Evolutionary conservation across 1,140 invertebrate species (phyloP).

Genomic region (Ladona fulva): DNA sequence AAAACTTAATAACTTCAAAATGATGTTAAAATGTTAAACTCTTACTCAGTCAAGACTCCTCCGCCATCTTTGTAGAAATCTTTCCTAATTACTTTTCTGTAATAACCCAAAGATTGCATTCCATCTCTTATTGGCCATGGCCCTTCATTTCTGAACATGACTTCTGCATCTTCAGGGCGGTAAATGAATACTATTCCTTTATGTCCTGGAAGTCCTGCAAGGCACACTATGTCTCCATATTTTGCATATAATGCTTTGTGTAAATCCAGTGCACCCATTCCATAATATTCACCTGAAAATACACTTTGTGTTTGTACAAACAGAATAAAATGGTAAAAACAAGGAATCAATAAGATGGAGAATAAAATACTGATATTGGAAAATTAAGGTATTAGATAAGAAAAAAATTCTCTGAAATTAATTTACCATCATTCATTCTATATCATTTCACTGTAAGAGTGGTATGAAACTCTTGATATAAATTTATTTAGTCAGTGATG

Average conservation of each 20-base stretch:
- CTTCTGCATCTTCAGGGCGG: slow-evolving; percentile 15
- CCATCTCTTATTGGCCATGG: slow-evolving; percentile 15
- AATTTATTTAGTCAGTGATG: too few relatives aligned
- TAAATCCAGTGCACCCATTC: background rate
- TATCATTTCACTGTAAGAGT: too few relatives aligned
- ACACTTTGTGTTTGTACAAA: too few relatives aligned
- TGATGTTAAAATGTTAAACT: too few relatives aligned
- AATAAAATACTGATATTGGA: too few relatives aligned
- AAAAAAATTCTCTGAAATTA: too few relatives aligned
- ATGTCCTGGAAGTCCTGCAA: background rate
- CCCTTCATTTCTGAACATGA: slow-evolving; percentile 19
- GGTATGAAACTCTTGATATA: too few relatives aligned
- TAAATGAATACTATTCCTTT: slow-evolving; percentile 13
- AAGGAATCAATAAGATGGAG: too few relatives aligned
- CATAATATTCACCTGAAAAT: slow-evolving; percentile 11
- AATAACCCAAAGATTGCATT: background rate
- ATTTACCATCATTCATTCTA: too few relatives aligned
- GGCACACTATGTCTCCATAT: slow-evolving; percentile 14
- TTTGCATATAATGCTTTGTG: background rate
- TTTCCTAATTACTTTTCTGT: slow-evolving; percentile 16
- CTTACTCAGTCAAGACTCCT: slow-evolving; percentile 16
- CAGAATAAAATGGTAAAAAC: too few relatives aligned
- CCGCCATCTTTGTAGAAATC: slow-evolving; percentile 18
- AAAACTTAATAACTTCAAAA: too few relatives aligned
- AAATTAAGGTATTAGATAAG: too few relatives aligned